Evolutionary conservation across 2,797 vertebrate species (phyloP), one percentile per base, ranked within the genome.

Genomic region (Gymnothorax reevesii): DNA sequence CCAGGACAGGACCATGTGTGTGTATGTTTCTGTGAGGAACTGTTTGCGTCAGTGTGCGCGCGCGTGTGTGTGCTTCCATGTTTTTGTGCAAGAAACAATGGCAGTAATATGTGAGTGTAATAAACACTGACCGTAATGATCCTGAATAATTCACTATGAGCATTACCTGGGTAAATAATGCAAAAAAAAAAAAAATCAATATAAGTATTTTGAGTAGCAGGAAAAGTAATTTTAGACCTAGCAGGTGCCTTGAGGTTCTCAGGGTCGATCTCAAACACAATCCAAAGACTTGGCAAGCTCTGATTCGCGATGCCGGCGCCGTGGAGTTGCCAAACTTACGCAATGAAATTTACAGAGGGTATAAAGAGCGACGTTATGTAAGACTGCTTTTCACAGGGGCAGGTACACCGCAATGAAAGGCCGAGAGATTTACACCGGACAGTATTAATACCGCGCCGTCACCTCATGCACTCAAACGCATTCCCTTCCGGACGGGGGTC

Each of bases 321-420:
- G 42, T 75, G 71, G 15, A 42, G 71, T 75, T 27, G 54, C 5
- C 25, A 17, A 55, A 82, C 54, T 55, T 55, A 82, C 25, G 54
- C 80, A 57, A 57, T 25, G 57, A 27, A 57, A 55, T 25, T 57
- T n/a, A 57, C 22, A 55, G n/a, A 3, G 54, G 57, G 54, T 12
- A 8, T 82, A 82, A 82, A 57, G 54, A 82, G n/a, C n/a, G 7
- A 17, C 7, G 54, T 82, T 82, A 57, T 83, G 82, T 25, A 83
- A 57, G n/a, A 4, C 9, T 42, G 42, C 25, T 15, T 42, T 33
- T 27, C 15, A 12, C 27, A 33, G 71, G 33, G 71, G 27, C 27
- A 27, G 25, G 71, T 33, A 42, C 71, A 42, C 71, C 33, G 27
- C 42, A 75, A 75, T 75, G 71, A 75, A 75, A 75, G 33, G 71